Base-by-base conservation (phyloP, 2,888 invertebrate species). In the Agonopterix alstromeriana region DNA sequence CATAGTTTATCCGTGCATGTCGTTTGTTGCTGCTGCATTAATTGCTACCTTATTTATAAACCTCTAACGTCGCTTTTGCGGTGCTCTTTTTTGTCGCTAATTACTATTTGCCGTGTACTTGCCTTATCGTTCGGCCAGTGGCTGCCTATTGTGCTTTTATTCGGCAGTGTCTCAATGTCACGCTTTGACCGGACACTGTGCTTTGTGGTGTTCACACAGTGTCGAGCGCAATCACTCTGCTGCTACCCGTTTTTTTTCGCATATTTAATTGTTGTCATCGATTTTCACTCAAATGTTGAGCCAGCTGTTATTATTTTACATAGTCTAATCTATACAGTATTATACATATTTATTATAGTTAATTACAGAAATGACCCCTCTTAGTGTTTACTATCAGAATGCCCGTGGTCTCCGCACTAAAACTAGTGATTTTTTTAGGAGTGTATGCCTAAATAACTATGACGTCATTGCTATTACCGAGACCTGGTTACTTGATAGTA, bases 381-480 rank as follows among this genome's bases (percentile, higher is more conserved):
- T 41, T 10, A 41, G 11, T 10, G n/a, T 41, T 8, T 41, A 41
- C 10, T 41, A 41, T 10, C 41, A 41, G n/a, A 41, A 41, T 11
- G 10, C 11, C n/a, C n/a, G 41, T 10, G 41, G 41, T 9, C 10
- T 41, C 7, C 41, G 41, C 11, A 49, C 50, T 11, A 53, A 53
- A 35, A 46, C 45, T 10, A 9, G 8, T 8, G 17, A n/a, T n/a
- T 49, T 53, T 8, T 44, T 50, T 12, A 48, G 49, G 35, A 50
- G 45, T 42, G 10, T 53, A 1, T 41, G 4, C 11, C 3, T 47
- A 17, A 17, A 27, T 42, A 1, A 27, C 4, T 50, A 48, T 27
- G 49, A 52, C n/a, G 11, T 50, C 12, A 50, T 53, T 43, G 42
- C 44, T 8, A n/a, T n/a, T n/a, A n/a, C n/a, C n/a, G n/a, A n/a